These are phyloP conservation scores for Lithobates pipiens DNA, from an alignment of 2,797 vertebrate genomes.

Conservation along the genomic window DNA sequence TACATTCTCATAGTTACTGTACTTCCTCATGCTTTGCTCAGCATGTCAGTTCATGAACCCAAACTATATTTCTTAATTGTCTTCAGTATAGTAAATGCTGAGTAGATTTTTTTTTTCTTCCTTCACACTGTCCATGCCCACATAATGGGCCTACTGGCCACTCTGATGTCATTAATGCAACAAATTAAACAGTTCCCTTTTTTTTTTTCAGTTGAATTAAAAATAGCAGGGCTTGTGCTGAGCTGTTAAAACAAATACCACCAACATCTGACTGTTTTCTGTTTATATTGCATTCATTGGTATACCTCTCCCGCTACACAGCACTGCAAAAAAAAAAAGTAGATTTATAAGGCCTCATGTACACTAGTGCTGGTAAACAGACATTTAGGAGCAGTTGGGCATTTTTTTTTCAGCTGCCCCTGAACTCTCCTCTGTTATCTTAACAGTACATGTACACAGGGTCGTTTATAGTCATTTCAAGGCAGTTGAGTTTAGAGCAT, in stretches of 20 bases:
- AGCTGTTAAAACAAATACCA: not conserved
- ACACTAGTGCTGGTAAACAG: no score
- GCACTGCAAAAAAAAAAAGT: no score
- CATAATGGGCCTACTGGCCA: not conserved
- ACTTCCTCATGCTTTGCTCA: slow-evolving; percentile 28
- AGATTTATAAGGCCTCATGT: no score
- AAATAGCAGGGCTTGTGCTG: not conserved
- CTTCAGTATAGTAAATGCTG: not conserved
- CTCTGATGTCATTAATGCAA: not conserved
- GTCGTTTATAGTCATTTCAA: no score
- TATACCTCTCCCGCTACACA: not conserved
- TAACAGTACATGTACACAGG: no score
- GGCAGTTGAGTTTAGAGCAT: no score
- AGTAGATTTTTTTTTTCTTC: not conserved
- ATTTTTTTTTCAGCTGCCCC: no score
- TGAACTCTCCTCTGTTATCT: no score
- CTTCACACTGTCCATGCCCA: not conserved
- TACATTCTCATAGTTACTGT: slow-evolving; percentile 8
- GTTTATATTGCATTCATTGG: not conserved
- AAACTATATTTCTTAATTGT: not conserved
- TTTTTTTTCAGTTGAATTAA: not conserved
- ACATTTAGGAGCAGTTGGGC: no score
- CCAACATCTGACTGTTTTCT: not conserved
- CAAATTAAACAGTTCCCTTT: not conserved
- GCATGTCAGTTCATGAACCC: slow-evolving; percentile 5